Evolutionary conservation across 2,797 vertebrate genomes (phyloP).

Genomic region (Lagocephalus sceleratus): DNA sequence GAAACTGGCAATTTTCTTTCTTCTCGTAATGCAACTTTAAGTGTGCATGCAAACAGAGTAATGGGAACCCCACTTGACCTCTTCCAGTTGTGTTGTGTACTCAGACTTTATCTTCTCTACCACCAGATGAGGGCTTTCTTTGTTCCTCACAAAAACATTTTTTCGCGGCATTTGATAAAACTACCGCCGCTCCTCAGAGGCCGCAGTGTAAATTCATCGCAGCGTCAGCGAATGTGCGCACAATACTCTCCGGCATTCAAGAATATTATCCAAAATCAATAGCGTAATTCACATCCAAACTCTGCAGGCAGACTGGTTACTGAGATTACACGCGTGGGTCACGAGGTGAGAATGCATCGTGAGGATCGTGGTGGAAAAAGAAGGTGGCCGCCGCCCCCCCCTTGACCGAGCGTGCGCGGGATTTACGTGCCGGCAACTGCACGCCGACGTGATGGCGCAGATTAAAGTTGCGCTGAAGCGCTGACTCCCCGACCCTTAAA

Average conservation of each 20-base stretch:
- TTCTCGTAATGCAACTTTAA: too few species aligned
- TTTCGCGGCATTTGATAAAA: conserved; percentile 1
- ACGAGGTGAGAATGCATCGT: conserved; percentile 5
- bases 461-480: conserved; percentile 19
- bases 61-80: not conserved
- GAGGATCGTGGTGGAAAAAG: conserved; percentile 21
- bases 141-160: not conserved
- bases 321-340: too few species aligned
- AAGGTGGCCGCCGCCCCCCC: conserved; percentile 30
- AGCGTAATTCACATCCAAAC: conserved; percentile 22
- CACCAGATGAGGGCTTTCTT: not conserved
- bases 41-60: too few species aligned
- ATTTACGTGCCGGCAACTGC: conserved; percentile 25
- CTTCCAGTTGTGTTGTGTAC: not conserved
- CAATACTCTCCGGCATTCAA: conserved; percentile 16
- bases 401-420: conserved; percentile 9
- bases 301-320: conserved; percentile 1
- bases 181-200: not conserved
- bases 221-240: conserved; percentile 16
- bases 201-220: conserved; percentile 18
- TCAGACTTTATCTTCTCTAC: not conserved
- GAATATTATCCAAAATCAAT: conserved; percentile 20
- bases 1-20: too few species aligned
- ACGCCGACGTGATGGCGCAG: conserved; percentile 8
- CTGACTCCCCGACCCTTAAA: conserved; percentile 11